Base-by-base conservation (phyloP, 1,140 invertebrate species). In the Pantala flavescens region DNA sequence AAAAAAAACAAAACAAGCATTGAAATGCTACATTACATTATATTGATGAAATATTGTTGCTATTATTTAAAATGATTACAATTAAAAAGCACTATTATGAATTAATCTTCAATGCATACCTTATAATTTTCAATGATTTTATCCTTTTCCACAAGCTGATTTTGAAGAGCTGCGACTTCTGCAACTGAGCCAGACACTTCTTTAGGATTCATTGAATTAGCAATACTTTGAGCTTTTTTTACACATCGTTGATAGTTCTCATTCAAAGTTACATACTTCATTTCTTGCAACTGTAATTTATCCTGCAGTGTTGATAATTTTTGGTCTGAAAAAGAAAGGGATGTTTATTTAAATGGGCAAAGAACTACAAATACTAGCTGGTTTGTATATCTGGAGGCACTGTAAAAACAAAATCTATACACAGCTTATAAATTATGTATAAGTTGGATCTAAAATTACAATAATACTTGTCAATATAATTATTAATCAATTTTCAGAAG, bases 321-420 rank as follows among this genome's bases (percentile, higher is more conserved):
- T 21, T 63, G 49, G n/a, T 63, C 49, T 63, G 49, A 63, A 63
- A 63, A 63, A n/a, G n/a, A n/a, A n/a, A n/a, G n/a, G n/a, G n/a
- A n/a, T n/a, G n/a, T n/a, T n/a, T n/a, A n/a, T n/a, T n/a, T n/a
- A n/a, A n/a, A n/a, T n/a, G n/a, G n/a, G n/a, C n/a, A n/a, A n/a
- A n/a, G n/a, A n/a, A n/a, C n/a, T n/a, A n/a, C n/a, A n/a, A n/a
- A n/a, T n/a, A n/a, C n/a, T n/a, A n/a, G n/a, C n/a, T n/a, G n/a
- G n/a, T n/a, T n/a, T n/a, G n/a, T n/a, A n/a, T n/a, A n/a, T n/a
- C n/a, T n/a, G n/a, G n/a, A n/a, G n/a, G n/a, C n/a, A n/a, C n/a
- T n/a, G n/a, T 49, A 49, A 49, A 49, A 49, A 49, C 43, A 49
- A 9, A 49, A 49, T n/a, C n/a, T n/a, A 49, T 49, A 49, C 16